Evolutionary conservation across 2,797 vertebrate species (phyloP), one percentile per base, ranked within the genome.

Genomic region (Dendrocincla tyrannina): DNA sequence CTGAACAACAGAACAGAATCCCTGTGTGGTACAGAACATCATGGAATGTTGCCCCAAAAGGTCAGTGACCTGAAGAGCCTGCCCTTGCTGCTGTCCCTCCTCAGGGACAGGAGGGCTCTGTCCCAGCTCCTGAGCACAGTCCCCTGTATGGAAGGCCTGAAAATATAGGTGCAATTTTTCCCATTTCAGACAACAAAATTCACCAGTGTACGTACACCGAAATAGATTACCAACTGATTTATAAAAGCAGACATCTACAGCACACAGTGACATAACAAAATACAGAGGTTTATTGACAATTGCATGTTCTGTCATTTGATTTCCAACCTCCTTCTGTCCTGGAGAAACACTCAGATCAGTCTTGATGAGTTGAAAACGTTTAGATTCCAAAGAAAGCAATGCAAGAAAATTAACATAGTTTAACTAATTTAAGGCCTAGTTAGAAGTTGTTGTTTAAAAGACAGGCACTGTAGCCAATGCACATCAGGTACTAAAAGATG

Each of bases 261-360:
- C 86, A 93, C 69, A 74, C 50, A 67, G 16, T 86, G 75, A 86
- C 89, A 47, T 94, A 95, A 88, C 73, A 96, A 97, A 97, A 97
- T 93, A 96, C 87, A 88, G 88, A 90, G n/a, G 74, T 97, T 98
- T 97, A 97, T 97, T 98, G 94, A 83, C 75, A 95, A 91, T 22
- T 85, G 75, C 69, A 95, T 42, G 39, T 91, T 96, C 77, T 59
- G 81, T 49, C 37, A 73, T 73, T 76, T 95, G 70, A 72, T 80
- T 92, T 72, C 66, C 64, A 87, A 32, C 50, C 28, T 18, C 28
- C 27, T 62, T 76, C 63, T 52, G 70, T 66, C 33, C 41, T 3
- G 2, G 42, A 83, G 49, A 88, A 89, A 50, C 9, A 30, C 33
- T 90, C 55, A 88, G 55, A 49, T 37, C 64, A 64, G 13, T 85